Evolutionary conservation across 2,113 vertebrate species (phyloP), one percentile per base, ranked within the genome.

Genomic region (Catharus minimus): DNA sequence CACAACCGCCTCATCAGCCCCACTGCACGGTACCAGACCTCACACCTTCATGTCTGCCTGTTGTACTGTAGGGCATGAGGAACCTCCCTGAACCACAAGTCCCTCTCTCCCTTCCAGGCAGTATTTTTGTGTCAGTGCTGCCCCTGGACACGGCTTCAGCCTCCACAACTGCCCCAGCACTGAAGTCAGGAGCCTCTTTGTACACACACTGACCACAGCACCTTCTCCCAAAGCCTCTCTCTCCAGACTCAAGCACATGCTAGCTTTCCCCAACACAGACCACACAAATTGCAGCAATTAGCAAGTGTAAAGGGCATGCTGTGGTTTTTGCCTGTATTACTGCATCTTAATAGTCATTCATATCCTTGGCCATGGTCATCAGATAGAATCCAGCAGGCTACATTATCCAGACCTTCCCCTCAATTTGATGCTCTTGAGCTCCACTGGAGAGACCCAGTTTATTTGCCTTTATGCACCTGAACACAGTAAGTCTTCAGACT

Each of bases 211-310:
- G 55, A 43, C 46, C 2, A 1, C 26, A 47, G 43, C 43, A 72
- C 67, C 75, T 89, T 88, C 55, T 75, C 61, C 87, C 58, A 92
- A 46, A 78, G 66, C 61, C 44, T 89, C 84, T 13, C 68, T 65
- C 69, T 79, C 66, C 56, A 72, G 71, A 15, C 33, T 49, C 50
- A 18, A 17, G 77, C 69, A 76, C 64, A 20, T 36, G 67, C 41
- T 71, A n/a, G 19, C 65, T 82, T 94, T 91, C 50, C 39, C 71
- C 69, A 82, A 7, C 1, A 1, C 52, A 68, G 61, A 86, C 77
- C 94, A 86, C 89, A 95, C 74, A 90, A 89, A 93, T 84, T 92
- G 84, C 64, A 85, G 87, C 84, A 94, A 95, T 95, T 90, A 92
- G 81, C 49, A 86, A 86, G 89, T 46, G 84, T 65, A 82, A 92